phyloP scores from a whole-genome alignment of 2,797 vertebrate species.

The Tokudaia tokunoshimensis region DNA sequence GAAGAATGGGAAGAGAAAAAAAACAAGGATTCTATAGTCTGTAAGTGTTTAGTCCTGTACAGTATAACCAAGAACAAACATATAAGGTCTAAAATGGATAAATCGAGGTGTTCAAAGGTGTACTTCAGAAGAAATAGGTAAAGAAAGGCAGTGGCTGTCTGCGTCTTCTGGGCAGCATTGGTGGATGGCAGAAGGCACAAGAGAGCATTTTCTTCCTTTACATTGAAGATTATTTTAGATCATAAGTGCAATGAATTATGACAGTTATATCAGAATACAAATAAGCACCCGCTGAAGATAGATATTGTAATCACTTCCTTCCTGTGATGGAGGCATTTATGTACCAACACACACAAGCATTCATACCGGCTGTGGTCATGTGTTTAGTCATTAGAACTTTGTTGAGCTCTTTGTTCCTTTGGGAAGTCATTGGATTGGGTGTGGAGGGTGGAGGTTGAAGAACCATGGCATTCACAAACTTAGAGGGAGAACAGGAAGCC shows the following conservation, averaged over 20 bases:
- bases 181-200: too few species aligned
- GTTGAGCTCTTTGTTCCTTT: neutral
- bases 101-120: neutral
- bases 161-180: neutral
- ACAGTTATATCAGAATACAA: neutral
- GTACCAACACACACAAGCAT: neutral
- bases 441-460: neutral
- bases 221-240: neutral
- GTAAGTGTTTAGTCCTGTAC: neutral
- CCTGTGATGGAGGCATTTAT: neutral
- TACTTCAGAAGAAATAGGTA: neutral
- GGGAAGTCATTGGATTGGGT: neutral
- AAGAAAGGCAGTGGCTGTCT: neutral
- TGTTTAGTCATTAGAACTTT: constrained; percentile 25
- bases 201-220: neutral
- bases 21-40: neutral
- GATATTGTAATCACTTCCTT: neutral
- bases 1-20: neutral
- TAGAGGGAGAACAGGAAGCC: neutral
- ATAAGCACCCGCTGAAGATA: constrained; percentile 19
- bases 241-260: neutral
- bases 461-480: neutral
- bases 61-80: neutral
- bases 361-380: neutral
- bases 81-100: neutral